Conservation (phyloP, 1,140 invertebrate species). For the Eupristina koningsbergeri region DNA sequence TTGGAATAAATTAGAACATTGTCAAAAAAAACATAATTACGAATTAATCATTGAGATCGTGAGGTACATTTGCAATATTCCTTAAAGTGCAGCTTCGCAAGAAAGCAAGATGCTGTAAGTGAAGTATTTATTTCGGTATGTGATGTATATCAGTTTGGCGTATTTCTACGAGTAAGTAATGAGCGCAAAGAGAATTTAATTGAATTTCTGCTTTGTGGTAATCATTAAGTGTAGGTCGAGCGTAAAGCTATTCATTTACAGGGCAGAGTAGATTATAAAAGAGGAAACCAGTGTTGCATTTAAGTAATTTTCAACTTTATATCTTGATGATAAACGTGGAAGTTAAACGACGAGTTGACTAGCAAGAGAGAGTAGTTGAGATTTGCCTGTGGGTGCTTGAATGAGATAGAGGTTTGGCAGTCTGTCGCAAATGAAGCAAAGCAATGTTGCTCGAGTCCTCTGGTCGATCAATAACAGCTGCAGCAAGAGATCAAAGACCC, state of each 20-base stretch:
- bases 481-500: slow-evolving; percentile 66
- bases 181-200: neutral
- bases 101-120: neutral
- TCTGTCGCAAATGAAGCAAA: slow-evolving; percentile 32
- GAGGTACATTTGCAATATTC: neutral
- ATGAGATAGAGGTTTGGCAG: neutral
- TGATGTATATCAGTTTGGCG: too few relatives aligned
- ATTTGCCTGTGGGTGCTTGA: neutral
- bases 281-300: neutral
- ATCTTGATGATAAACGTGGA: too few relatives aligned
- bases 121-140: neutral
- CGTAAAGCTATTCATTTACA: neutral
- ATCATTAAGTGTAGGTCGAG: neutral
- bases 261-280: neutral
- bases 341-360: neutral
- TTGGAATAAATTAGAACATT: too few relatives aligned
- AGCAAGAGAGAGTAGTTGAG: neutral
- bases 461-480: slow-evolving; percentile 72
- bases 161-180: neutral
- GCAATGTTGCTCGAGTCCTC: slow-evolving; percentile 60
- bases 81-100: neutral
- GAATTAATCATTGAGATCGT: too few relatives aligned
- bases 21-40: too few relatives aligned
- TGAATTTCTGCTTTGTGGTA: neutral
- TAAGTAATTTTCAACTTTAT: neutral